Base-by-base conservation (phyloP, 2,797 vertebrate species). In the Onychomys leucogaster region DNA sequence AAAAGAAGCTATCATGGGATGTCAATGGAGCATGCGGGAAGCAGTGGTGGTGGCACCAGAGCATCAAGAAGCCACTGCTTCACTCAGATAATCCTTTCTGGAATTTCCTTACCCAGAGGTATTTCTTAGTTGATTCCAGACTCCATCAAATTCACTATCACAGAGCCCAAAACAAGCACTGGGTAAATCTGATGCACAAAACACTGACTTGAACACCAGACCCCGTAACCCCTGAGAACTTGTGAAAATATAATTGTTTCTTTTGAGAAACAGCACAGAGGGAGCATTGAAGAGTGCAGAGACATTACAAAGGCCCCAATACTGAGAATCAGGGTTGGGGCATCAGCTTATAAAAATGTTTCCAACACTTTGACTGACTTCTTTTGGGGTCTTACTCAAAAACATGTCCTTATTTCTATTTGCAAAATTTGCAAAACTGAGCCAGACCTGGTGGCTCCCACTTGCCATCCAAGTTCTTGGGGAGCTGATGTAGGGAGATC, bases 361-460 rank as follows among this genome's bases (percentile, higher is more conserved):
- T 78, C 25, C 67, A 87, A 55, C 16, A 11, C 57, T 87, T 61
- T 14, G 32, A 81, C 57, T 88, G 43, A 78, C 76, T 87, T 97
- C 55, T 37, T 94, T 76, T 77, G 59, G 73, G 87, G 89, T 32
- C 52, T 61, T 10, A 52, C 75, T 92, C 0, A 90, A 94, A 75
- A 83, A 59, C 81, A 21, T 16, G 6, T 96, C 81, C 92, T 92
- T 77, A 49, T 96, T 96, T 95, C 82, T 80, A 61, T 67, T 61
- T 81, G 37, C 32, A 63, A 95, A 93, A 91, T 89, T 92, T 61
- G 73, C 67, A 76, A 91, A 27, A 16, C 84, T 94, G 77, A 46
- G 8, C 10, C 49, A 43, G 12, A 34, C 41, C 41, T 61, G 6
- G 55, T 8, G 25, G 11, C 0, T 52, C 13, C 25, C 2, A 32